Evolutionary conservation across 1,140 invertebrate species (phyloP).

Genomic region (Odontomachus brunneus): DNA sequence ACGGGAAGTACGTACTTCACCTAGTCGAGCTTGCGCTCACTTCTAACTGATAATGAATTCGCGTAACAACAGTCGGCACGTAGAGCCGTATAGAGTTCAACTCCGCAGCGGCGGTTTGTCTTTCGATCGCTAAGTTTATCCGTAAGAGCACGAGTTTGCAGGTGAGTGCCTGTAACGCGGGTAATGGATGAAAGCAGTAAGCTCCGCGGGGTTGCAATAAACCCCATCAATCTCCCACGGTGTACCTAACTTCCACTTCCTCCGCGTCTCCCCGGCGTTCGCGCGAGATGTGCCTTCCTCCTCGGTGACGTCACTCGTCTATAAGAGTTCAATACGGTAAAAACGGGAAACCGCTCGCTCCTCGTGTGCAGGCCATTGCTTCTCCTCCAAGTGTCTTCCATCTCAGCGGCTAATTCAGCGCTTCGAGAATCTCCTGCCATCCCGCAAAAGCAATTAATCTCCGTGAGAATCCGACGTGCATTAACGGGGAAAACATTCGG

Average conservation of each 20-base stretch:
- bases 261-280: slow-evolving; percentile 24
- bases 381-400: too few relatives aligned
- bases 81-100: background rate
- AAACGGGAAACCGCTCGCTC: background rate
- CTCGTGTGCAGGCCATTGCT: background rate
- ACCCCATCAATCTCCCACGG: slow-evolving; percentile 73
- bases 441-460: background rate
- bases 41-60: slow-evolving; percentile 11
- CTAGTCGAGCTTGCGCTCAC: background rate
- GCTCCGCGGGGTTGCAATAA: slow-evolving; percentile 73
- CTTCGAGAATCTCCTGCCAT: background rate
- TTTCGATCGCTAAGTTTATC: slow-evolving; percentile 11
- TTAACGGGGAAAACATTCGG: too few relatives aligned
- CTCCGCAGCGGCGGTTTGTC: slow-evolving; percentile 13
- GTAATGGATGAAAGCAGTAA: slow-evolving; percentile 78
- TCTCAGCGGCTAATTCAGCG: background rate
- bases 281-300: background rate
- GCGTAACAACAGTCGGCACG: background rate
- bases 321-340: slow-evolving; percentile 1
- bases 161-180: slow-evolving; percentile 39
- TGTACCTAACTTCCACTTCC: slow-evolving; percentile 63
- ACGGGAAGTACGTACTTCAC: slow-evolving; percentile 1
- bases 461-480: background rate
- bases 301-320: background rate
- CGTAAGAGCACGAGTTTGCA: slow-evolving; percentile 39